Conservation (phyloP, 2,113 vertebrate genomes). For the Anseranas semipalmata region DNA sequence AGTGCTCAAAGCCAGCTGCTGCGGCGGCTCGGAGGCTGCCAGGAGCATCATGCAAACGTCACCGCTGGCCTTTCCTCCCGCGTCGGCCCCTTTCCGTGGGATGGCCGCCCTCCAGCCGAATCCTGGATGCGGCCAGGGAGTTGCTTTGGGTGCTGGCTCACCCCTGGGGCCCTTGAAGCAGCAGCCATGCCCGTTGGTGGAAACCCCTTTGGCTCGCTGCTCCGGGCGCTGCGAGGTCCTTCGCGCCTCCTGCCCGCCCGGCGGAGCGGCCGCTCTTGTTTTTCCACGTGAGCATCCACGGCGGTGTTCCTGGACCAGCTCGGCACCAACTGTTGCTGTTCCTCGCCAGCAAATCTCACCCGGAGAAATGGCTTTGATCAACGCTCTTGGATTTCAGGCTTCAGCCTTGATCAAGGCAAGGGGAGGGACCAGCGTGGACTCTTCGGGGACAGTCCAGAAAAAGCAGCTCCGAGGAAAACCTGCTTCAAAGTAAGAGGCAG, state of each 20-base stretch:
- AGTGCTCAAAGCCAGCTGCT: slow-evolving; percentile 45
- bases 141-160: not conserved
- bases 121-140: not conserved
- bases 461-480: not conserved
- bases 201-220: not conserved
- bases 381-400: slow-evolving; percentile 50
- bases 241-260: not conserved
- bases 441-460: slow-evolving; percentile 1
- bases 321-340: slow-evolving; percentile 18
- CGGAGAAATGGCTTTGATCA: slow-evolving; percentile 43
- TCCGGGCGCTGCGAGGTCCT: not conserved
- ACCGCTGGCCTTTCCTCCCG: not conserved
- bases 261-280: not conserved
- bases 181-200: fast-evolving
- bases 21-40: slow-evolving; percentile 20
- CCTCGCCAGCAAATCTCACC: slow-evolving; percentile 2
- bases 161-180: not conserved
- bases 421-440: not conserved
- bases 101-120: not conserved
- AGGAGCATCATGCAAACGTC: slow-evolving; percentile 17
- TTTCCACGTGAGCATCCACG: not conserved
- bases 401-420: slow-evolving; percentile 62
- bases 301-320: not conserved
- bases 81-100: not conserved
- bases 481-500: slow-evolving; percentile 55